Evolutionary conservation across 2,888 invertebrate genomes (phyloP).

Genomic region (Ecdyonurus torrentis): DNA sequence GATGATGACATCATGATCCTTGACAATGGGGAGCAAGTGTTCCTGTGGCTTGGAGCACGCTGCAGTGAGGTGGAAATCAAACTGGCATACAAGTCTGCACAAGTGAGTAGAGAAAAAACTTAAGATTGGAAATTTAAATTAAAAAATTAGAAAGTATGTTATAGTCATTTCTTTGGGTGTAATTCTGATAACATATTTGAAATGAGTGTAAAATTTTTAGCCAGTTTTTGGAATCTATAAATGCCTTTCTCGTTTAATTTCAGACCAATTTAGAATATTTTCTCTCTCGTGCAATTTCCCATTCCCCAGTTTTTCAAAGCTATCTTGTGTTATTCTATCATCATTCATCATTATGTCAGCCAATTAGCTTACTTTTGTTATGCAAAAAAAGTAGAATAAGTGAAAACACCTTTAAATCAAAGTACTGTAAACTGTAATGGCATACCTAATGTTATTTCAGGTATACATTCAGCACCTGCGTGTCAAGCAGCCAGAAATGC

Average conservation of each 20-base stretch:
- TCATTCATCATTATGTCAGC: too few species aligned
- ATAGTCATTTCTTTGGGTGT: background rate
- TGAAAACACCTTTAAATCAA: too few species aligned
- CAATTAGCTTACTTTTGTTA: too few species aligned
- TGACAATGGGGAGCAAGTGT: conserved; percentile 95
- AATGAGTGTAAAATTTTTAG: background rate
- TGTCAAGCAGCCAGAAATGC: conserved; percentile 80
- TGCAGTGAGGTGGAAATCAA: conserved; percentile 99
- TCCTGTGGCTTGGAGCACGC: conserved; percentile 91
- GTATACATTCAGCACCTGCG: conserved; percentile 97
- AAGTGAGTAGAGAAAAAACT: conserved; percentile 38
- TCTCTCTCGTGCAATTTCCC: too few species aligned
- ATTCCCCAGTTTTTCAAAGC: too few species aligned
- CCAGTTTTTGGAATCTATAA: too few species aligned
- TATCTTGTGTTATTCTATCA: too few species aligned
- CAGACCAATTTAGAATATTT: too few species aligned
- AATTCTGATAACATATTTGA: background rate
- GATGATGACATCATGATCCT: conserved; percentile 99
- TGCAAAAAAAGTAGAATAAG: too few species aligned
- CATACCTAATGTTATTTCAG: too few species aligned
- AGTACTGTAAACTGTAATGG: too few species aligned
- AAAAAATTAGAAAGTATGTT: background rate
- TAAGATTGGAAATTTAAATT: background rate
- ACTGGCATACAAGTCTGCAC: conserved; percentile 94
- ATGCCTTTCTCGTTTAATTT: background rate